Conservation (phyloP, 2,888 invertebrate species). For the Spisula solida region DNA sequence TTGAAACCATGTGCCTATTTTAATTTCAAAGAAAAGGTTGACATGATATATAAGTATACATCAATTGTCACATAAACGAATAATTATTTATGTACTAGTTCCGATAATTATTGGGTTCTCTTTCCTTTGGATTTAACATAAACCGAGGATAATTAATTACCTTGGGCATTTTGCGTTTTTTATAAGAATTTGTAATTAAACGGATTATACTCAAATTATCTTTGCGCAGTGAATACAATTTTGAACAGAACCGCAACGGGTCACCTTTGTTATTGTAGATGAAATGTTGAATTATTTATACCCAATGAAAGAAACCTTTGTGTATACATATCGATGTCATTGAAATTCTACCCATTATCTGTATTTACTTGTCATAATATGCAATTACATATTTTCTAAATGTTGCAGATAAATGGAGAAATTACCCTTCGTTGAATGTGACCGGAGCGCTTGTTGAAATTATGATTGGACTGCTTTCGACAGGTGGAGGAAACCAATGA, state of each 20-base stretch:
- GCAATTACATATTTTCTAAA: background rate
- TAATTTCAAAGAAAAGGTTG: background rate
- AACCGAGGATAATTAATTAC: background rate
- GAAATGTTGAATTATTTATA: background rate
- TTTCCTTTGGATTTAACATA: background rate
- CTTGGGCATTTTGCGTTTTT: background rate
- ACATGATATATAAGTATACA: background rate
- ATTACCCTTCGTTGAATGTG: background rate
- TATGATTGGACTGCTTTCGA: background rate
- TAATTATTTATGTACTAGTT: background rate
- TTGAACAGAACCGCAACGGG: background rate
- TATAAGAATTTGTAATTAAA: background rate
- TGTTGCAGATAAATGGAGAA: conserved; percentile 7
- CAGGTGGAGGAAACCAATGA: background rate
- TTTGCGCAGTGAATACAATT: background rate
- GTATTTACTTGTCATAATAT: background rate
- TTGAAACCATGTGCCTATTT: too few relatives aligned
- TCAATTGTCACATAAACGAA: background rate
- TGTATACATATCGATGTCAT: background rate
- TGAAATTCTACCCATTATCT: background rate
- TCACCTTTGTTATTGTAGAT: background rate
- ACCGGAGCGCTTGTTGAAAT: background rate
- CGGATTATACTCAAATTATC: background rate
- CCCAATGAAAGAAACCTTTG: background rate
- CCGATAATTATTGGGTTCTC: background rate